Percentiles rank a stretch among this genome's conserved stretches.
These are phyloP conservation scores for Poeciliopsis prolifica DNA, from an alignment of 2,113 vertebrate species.

Conservation along the genomic window DNA sequence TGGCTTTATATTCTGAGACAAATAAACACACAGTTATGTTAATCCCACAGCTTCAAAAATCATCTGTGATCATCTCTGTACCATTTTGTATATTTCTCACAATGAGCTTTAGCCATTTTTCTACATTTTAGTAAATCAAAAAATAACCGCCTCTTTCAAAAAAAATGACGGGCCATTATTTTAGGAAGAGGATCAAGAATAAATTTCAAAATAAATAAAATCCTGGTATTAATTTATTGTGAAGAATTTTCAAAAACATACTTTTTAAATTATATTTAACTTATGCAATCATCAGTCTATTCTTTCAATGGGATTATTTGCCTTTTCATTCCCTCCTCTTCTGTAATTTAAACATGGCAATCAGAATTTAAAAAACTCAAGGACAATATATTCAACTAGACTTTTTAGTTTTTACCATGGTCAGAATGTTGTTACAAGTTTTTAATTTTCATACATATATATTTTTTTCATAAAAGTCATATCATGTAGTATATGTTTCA, in stretches of 20 bases:
- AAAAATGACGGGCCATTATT: no score
- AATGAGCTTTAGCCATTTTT: background rate
- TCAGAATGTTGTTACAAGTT: background rate
- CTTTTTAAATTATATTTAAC: background rate
- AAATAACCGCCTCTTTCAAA: no score
- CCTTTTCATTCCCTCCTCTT: background rate
- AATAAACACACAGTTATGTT: conserved; percentile 37
- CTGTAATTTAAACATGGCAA: background rate
- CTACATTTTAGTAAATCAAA: no score
- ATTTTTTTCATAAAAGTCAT: background rate
- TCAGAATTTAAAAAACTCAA: background rate
- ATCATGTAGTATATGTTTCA: no score
- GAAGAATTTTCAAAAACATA: background rate
- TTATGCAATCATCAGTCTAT: background rate
- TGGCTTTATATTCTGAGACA: conserved; percentile 42
- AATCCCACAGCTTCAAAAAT: conserved; percentile 7
- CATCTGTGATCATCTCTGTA: no score
- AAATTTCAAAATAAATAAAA: no score
- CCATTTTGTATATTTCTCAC: background rate
- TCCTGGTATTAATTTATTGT: background rate
- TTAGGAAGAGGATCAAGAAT: no score
- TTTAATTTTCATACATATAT: background rate
- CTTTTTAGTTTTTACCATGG: background rate
- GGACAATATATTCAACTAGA: background rate
- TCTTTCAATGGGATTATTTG: background rate